Conservation (phyloP, 2,113 vertebrate genomes). For the Pleuronectes platessa region DNA sequence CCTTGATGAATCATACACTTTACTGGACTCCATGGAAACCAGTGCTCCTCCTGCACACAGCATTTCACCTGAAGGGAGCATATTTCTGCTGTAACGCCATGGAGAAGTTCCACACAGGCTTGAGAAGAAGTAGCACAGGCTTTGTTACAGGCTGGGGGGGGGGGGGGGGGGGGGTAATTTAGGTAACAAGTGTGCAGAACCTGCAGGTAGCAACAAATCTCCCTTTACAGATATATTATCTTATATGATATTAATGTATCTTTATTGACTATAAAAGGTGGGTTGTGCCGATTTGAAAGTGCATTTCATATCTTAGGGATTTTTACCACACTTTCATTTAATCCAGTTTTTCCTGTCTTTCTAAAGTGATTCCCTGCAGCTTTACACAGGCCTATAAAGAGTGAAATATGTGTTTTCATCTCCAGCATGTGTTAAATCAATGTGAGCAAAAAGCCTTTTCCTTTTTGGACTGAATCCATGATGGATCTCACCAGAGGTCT, state of each 20-base stretch:
- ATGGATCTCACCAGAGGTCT: constrained; percentile 73
- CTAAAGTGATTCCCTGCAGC: background rate
- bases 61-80: background rate
- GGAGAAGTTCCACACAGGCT: background rate
- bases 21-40: constrained; percentile 60
- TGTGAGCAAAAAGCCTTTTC: constrained; percentile 5
- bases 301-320: no score
- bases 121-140: constrained; percentile 2
- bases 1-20: constrained; percentile 43
- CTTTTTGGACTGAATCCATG: background rate
- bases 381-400: background rate
- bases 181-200: constrained; percentile 48
- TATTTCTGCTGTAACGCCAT: background rate
- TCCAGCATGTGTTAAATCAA: background rate
- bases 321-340: background rate
- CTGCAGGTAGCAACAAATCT: constrained; percentile 6
- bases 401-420: background rate
- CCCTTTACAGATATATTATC: background rate
- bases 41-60: constrained; percentile 3
- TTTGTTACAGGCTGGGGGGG: background rate
- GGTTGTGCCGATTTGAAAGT: no score
- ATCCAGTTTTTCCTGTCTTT: background rate
- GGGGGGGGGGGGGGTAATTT: constrained; percentile 11
- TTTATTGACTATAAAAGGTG: background rate
- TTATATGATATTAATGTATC: background rate